phyloP scores from a whole-genome alignment of 37 sponge, comb jelly and placozoan species.

The Bolinopsis microptera region DNA sequence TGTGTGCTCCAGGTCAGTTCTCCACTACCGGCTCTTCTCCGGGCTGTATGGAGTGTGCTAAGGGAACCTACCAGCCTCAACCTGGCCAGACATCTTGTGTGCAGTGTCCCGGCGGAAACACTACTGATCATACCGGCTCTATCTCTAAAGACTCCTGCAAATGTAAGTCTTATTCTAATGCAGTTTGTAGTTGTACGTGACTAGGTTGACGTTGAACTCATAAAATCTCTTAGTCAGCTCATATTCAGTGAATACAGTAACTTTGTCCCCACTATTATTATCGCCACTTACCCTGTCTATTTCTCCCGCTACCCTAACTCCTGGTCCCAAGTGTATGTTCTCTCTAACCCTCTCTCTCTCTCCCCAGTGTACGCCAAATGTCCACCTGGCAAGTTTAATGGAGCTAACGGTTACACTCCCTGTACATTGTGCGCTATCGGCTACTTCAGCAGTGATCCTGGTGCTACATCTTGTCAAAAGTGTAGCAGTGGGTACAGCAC shows the following conservation, averaged over 20 bases:
- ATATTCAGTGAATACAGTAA: too few relatives aligned
- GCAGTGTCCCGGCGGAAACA: conserved; percentile 32
- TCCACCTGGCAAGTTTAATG: conserved; percentile 11
- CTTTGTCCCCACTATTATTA: too few relatives aligned
- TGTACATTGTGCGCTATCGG: conserved; percentile 30
- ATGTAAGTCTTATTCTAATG: conserved; percentile 1
- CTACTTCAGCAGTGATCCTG: conserved; percentile 37
- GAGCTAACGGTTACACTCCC: conserved; percentile 20
- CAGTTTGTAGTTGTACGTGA: too few relatives aligned
- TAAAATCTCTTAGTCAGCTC: too few relatives aligned
- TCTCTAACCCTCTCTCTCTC: neutral
- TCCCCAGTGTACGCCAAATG: conserved; percentile 30
- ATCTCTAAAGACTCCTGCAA: conserved; percentile 34
- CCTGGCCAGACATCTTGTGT: conserved; percentile 36
- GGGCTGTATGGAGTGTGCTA: conserved; percentile 21
- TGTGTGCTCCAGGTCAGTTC: conserved; percentile 42
- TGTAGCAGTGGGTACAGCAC: conserved; percentile 1
- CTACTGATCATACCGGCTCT: conserved; percentile 21
- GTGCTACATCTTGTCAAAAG: neutral
- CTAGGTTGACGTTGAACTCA: too few relatives aligned
- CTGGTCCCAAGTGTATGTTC: too few relatives aligned
- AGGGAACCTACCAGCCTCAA: conserved; percentile 13
- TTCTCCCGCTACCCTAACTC: neutral
- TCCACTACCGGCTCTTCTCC: conserved; percentile 55
- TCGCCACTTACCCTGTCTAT: neutral